phyloP scores from a whole-genome alignment of 2,797 vertebrate genomes.

The Brachyalestes nurse region DNA sequence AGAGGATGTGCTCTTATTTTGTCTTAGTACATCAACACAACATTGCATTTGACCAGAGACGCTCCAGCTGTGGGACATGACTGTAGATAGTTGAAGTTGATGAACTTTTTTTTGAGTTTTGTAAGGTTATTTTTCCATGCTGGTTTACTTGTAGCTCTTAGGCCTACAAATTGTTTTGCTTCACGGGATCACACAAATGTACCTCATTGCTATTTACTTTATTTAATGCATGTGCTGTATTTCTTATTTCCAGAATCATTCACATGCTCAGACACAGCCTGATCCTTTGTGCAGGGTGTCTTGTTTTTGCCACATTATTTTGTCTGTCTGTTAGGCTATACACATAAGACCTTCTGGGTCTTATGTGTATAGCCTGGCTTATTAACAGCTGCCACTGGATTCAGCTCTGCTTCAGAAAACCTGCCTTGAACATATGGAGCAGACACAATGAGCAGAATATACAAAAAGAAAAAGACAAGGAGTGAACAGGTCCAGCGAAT shows the following conservation, averaged over 20 bases:
- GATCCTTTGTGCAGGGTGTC: background rate
- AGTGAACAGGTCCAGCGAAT: background rate
- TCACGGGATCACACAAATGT: background rate
- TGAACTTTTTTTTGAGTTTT: too few species aligned
- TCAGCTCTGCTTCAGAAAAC: background rate
- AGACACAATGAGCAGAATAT: background rate
- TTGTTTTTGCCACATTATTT: constrained; percentile 6
- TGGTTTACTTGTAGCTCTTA: too few species aligned
- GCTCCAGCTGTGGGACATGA: too few species aligned
- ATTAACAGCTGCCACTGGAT: constrained; percentile 34
- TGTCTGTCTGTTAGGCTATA: constrained; percentile 25
- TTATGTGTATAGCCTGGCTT: background rate
- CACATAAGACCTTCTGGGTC: background rate
- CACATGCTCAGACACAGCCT: background rate
- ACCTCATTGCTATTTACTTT: background rate
- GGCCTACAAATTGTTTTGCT: background rate
- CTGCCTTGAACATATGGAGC: constrained; percentile 25
- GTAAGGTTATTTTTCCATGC: too few species aligned
- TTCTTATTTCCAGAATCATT: background rate
- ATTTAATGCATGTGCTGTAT: background rate
- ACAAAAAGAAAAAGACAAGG: background rate
- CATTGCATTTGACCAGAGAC: too few species aligned
- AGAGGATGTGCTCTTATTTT: too few species aligned
- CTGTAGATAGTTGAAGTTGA: too few species aligned
- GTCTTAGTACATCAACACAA: too few species aligned